Conservation (phyloP, 2,113 vertebrate genomes). For the Poeciliopsis occidentalis region DNA sequence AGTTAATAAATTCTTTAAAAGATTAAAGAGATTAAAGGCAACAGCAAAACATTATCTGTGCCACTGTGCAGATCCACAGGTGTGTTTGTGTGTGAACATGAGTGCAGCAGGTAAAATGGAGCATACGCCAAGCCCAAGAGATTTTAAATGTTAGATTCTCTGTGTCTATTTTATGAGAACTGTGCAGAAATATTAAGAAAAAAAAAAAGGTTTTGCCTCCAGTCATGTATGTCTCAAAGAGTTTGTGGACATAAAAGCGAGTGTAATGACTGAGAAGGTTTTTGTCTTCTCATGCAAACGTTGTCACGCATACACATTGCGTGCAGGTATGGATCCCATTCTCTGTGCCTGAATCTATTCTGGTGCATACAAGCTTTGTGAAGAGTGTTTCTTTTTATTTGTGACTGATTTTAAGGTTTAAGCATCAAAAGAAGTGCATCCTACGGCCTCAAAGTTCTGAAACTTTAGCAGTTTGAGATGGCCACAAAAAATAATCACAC, state of each 20-base stretch:
- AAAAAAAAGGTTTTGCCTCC: slow-evolving; percentile 59
- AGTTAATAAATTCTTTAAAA: slow-evolving; percentile 32
- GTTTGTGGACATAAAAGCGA: slow-evolving; percentile 73
- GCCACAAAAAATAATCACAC: not conserved
- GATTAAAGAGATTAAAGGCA: slow-evolving; percentile 42
- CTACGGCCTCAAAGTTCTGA: slow-evolving; percentile 4
- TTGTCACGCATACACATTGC: slow-evolving; percentile 66
- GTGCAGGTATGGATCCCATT: slow-evolving; percentile 61
- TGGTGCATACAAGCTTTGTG: slow-evolving; percentile 48
- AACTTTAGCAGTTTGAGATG: not conserved
- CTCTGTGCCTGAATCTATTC: slow-evolving; percentile 21
- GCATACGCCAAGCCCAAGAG: slow-evolving; percentile 17
- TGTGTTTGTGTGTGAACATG: not conserved
- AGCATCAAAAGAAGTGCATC: slow-evolving; percentile 5
- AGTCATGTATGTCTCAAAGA: slow-evolving; percentile 57
- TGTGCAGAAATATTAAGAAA: not conserved
- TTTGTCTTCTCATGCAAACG: slow-evolving; percentile 69
- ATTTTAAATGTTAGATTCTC: slow-evolving; percentile 8
- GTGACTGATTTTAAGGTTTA: slow-evolving; percentile 35
- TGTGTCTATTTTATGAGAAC: slow-evolving; percentile 40
- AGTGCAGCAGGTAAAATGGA: slow-evolving; percentile 6
- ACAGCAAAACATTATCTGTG: slow-evolving; percentile 15
- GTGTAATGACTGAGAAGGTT: slow-evolving; percentile 75
- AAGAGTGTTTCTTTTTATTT: slow-evolving; percentile 35
- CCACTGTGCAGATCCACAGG: slow-evolving; percentile 25